A percentile compares a stretch with the other conserved stretches of the same genome.
These are phyloP conservation scores for Frankliniella intonsa DNA, from an alignment of 2,888 invertebrate species.

Conservation along the genomic window DNA sequence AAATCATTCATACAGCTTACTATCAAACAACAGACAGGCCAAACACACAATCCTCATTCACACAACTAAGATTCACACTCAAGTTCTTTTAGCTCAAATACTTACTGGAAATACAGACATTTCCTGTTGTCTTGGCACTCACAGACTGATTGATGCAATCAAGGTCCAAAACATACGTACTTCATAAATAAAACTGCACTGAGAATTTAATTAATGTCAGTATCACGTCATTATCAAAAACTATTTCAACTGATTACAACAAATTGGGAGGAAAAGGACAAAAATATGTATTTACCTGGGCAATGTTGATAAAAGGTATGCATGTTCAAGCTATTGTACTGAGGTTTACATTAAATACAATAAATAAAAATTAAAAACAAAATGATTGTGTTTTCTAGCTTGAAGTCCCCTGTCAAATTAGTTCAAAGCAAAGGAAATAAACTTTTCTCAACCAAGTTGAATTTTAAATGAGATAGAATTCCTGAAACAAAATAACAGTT, in stretches of 20 bases:
- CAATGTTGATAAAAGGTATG: background rate
- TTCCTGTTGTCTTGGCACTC: conserved; percentile 9
- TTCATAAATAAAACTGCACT: background rate
- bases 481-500: background rate
- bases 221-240: background rate
- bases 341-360: background rate
- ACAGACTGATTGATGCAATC: conserved; percentile 24
- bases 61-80: background rate
- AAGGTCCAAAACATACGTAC: conserved; percentile 18
- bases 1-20: background rate
- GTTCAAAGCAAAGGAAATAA: background rate
- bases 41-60: background rate
- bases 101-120: background rate
- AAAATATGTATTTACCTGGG: background rate
- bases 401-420: background rate
- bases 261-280: background rate
- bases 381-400: background rate
- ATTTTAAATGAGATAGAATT: background rate
- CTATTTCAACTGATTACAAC: background rate
- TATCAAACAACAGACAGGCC: background rate
- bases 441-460: background rate
- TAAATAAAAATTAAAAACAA: conserved; percentile 11
- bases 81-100: background rate
- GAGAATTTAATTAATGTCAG: background rate
- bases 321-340: background rate